Conservation (phyloP, 64 coral and sea anemone species). For the Pocillopora verrucosa region DNA sequence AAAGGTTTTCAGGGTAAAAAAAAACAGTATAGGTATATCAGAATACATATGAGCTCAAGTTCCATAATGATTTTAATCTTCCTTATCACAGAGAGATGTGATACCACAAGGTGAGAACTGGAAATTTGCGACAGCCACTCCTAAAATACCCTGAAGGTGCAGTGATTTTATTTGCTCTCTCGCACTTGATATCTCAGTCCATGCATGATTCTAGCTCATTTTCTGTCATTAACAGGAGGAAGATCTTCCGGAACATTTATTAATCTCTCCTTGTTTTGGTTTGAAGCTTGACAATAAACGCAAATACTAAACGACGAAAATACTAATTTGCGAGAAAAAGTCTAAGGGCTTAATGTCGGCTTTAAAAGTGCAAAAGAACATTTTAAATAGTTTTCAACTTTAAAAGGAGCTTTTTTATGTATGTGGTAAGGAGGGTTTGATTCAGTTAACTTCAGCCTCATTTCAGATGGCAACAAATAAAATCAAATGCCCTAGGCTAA, state of each 20-base stretch:
- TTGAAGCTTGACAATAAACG: conserved; percentile 5
- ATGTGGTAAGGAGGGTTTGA: background rate
- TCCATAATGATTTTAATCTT: background rate
- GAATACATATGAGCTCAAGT: too few relatives aligned
- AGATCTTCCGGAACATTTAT: conserved; percentile 4
- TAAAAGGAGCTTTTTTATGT: background rate
- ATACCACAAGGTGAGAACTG: background rate
- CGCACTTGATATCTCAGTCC: background rate
- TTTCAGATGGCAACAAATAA: background rate
- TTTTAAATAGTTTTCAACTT: background rate
- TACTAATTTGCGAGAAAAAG: background rate
- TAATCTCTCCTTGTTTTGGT: background rate
- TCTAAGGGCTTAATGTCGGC: conserved; percentile 9
- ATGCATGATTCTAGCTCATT: background rate
- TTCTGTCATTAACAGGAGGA: background rate
- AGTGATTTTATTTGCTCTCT: background rate
- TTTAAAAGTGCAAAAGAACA: background rate
- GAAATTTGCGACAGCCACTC: background rate
- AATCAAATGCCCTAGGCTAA: background rate
- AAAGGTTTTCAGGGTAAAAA: too few relatives aligned
- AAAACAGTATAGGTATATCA: too few relatives aligned
- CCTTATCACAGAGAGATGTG: background rate
- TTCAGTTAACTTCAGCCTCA: background rate
- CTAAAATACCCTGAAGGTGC: background rate
- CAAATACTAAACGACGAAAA: background rate